Base-by-base conservation (phyloP, 1,140 invertebrate genomes). In the Pomacea maculata region DNA sequence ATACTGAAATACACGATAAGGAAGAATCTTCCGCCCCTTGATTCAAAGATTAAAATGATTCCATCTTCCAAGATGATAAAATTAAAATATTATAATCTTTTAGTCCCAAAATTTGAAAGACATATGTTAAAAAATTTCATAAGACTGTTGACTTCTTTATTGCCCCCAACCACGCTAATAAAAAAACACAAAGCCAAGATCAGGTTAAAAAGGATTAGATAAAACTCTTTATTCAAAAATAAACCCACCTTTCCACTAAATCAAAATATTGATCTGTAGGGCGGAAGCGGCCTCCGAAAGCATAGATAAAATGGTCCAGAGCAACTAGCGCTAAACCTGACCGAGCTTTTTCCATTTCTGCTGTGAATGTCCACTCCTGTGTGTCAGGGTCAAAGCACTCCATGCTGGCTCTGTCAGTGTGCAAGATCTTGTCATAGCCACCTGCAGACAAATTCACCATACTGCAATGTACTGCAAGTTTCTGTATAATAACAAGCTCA, bases 311-410 rank as follows among this genome's bases (percentile, higher is more conserved):
- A 67, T 91, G 87, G 70, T 90, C 90, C 17, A 90, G 83, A 29
- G 88, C 83, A 29, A 90, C 88, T 65, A 90, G 81, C 4, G 85
- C 84, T 63, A 91, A 82, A 63, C 90, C 90, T 12, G 90, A 91
- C 25, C 90, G 82, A 11, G 88, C 88, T 79, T 91, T 91, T 77
- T 89, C 89, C 90, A 90, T 91, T 79, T 89, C 90, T 21, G 89
- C 88, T 34, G 88, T 88, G 84, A 90, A 89, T 29, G 87, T 87
- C 90, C 90, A 91, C 19, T 90, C 88, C 57, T 89, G 85, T 0
- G 85, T 86, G 14, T 86, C 84, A 1, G 88, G 88, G 76, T 90
- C 90, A 71, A 85, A 91, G 79, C 88, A 89, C 80, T 91, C 90
- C 68, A 91, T 88, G 79, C 90, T 91, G 34, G 90, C 90, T 19